These are phyloP conservation scores for Deilephila porcellus DNA, from an alignment of 2,888 invertebrate species.

Conservation along the genomic window DNA sequence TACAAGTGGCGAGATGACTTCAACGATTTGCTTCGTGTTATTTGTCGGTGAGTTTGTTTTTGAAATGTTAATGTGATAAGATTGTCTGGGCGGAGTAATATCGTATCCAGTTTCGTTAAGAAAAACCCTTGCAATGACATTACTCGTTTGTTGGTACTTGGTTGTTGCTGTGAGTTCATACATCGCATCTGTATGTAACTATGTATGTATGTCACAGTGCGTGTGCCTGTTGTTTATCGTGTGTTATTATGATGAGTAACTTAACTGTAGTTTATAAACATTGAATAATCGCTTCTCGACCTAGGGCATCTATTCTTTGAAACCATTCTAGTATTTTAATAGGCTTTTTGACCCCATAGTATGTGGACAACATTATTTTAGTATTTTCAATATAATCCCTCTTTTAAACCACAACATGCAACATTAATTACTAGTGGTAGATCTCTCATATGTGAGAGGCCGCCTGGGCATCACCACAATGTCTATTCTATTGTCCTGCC, in stretches of 20 bases:
- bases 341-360: too few species aligned
- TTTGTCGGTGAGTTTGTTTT: slow-evolving; percentile 71
- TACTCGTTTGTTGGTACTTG: neutral
- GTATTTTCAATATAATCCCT: too few species aligned
- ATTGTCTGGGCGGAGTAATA: neutral
- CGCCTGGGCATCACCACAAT: too few species aligned
- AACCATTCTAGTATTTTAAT: too few species aligned
- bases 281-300: too few species aligned
- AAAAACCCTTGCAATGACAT: neutral
- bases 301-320: too few species aligned
- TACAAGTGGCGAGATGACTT: slow-evolving; percentile 61
- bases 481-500: too few species aligned
- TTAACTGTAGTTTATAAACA: neutral
- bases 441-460: too few species aligned
- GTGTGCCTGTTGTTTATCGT: neutral
- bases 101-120: neutral
- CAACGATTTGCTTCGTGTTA: slow-evolving; percentile 59
- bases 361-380: too few species aligned
- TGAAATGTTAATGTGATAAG: slow-evolving; percentile 29
- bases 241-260: neutral
- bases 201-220: neutral
- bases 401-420: too few species aligned
- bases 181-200: neutral
- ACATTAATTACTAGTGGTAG: too few species aligned
- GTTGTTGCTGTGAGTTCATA: neutral